phyloP scores from a whole-genome alignment of 2,888 invertebrate species.

The Megaustenia siamemsis region DNA sequence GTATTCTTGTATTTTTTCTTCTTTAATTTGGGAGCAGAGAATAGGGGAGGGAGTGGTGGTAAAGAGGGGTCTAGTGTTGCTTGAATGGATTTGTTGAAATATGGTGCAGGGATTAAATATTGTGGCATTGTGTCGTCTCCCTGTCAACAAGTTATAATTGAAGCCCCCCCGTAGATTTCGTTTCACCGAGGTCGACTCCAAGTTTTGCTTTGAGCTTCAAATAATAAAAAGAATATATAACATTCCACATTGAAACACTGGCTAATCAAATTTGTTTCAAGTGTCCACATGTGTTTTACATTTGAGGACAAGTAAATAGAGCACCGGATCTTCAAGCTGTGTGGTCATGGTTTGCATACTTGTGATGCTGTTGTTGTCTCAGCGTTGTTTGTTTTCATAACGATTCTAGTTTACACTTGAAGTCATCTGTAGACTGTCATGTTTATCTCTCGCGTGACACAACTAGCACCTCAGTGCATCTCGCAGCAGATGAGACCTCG shows the following conservation, averaged over 20 bases:
- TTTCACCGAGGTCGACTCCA: background rate
- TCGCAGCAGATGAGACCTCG: background rate
- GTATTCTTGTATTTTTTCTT: too few relatives aligned
- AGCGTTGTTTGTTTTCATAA: background rate
- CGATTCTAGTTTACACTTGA: conserved; percentile 5
- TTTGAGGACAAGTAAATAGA: conserved; percentile 11
- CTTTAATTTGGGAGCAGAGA: background rate
- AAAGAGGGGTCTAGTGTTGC: background rate
- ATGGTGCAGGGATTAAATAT: conserved; percentile 28
- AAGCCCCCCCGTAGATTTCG: conserved; percentile 22
- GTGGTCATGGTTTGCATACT: background rate
- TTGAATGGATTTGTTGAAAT: conserved; percentile 11
- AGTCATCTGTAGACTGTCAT: background rate
- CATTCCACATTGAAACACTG: background rate
- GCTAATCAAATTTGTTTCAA: background rate
- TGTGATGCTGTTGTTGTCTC: background rate
- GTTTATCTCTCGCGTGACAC: background rate
- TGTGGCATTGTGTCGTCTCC: background rate
- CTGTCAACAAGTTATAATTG: conserved; percentile 35
- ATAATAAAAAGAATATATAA: background rate
- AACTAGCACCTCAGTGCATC: background rate
- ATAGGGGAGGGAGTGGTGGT: background rate
- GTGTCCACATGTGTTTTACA: background rate
- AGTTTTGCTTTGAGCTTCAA: background rate
- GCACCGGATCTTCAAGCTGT: background rate